Evolutionary conservation across 1,140 invertebrate species (phyloP), one percentile per base, ranked within the genome.

Genomic region (Zaprionus lachaisei): DNA sequence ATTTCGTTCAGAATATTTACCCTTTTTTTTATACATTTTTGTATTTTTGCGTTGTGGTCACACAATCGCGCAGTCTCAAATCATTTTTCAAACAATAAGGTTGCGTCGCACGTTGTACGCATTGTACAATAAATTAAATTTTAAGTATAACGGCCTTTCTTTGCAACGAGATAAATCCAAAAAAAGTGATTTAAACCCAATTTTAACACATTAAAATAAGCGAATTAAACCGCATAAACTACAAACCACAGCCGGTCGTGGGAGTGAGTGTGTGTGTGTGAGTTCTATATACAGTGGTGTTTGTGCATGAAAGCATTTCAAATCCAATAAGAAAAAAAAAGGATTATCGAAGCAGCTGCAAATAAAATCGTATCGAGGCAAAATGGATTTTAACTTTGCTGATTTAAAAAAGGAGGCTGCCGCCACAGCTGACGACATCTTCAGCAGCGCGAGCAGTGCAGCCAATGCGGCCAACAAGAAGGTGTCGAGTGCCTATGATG

Each of bases 371-470:
- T 14, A 28, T 37, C 9, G 31, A 20, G 3, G 4, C 31, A 11
- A 54, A 80, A 92, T 92, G 91, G 91, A 92, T 82, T 68, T 80
- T 6, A 92, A 92, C 70, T 92, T 92, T 38, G 80, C 79, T 17
- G 87, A 92, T 47, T 63, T 92, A 51, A 92, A 92, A 41, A 92
- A 92, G 74, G 91, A 92, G 68, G 91, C 91, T 0, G 83, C 91
- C 4, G 72, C 82, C 37, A 86, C 91, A 26, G 80, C 75, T 41
- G 91, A 91, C 38, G 82, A 92, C 37, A 81, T 92, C n/a, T 89
- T 91, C 44, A 58, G 49, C 47, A 70, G 67, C 12, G 63, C 66
- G 26, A 72, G 55, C 11, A 72, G 68, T 24, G 80, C 65, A 20
- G 77, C 58, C 17, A 74, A 73, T 44, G 70, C 70, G 24, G 63